Evolutionary conservation across 2,888 invertebrate species (phyloP).

Genomic region (Ctenicera cuprea): DNA sequence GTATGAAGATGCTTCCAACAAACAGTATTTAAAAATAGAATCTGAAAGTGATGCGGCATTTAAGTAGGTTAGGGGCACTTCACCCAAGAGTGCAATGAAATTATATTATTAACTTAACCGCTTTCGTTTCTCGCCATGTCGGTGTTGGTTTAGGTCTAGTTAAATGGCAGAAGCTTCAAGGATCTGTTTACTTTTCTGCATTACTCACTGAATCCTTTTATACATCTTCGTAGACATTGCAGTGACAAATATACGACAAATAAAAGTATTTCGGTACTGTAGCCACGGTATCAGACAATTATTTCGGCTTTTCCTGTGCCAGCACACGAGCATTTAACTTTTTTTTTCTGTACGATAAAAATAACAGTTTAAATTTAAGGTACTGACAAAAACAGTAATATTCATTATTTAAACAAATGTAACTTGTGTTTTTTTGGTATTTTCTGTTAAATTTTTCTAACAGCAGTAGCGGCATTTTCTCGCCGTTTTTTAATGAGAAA

Average conservation of each 20-base stretch:
- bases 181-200: background rate
- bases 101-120: constrained; percentile 1
- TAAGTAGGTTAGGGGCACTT: constrained; percentile 19
- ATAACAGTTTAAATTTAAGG: background rate
- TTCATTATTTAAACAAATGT: no score
- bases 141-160: background rate
- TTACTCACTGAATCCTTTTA: background rate
- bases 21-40: constrained; percentile 11
- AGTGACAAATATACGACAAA: background rate
- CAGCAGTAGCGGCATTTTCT: no score
- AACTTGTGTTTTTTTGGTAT: no score
- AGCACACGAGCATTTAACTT: background rate
- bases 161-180: background rate
- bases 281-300: background rate
- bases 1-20: background rate
- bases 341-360: background rate
- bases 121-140: background rate
- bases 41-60: constrained; percentile 10
- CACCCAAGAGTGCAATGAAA: background rate
- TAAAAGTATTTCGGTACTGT: background rate
- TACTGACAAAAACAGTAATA: background rate
- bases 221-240: background rate
- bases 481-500: background rate
- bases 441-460: no score
- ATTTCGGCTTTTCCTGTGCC: background rate